Evolutionary conservation across 1,140 invertebrate species (phyloP).

Genomic region (Atta texana): DNA sequence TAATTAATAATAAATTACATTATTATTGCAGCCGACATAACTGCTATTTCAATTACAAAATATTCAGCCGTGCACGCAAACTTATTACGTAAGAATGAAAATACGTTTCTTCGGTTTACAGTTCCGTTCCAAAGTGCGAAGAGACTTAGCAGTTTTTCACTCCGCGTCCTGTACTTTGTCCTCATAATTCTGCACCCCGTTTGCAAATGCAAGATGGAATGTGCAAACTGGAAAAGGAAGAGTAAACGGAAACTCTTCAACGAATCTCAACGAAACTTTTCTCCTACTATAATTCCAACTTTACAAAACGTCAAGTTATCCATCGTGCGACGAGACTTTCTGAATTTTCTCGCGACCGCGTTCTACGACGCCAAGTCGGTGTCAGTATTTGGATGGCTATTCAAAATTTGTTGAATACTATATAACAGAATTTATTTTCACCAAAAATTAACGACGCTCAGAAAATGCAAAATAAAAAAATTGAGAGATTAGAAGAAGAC

Average conservation of each 20-base stretch:
- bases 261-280: conserved; percentile 56
- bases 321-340: conserved; percentile 16
- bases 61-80: not conserved
- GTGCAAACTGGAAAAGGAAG: conserved; percentile 53
- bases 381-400: not conserved
- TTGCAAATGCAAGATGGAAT: conserved; percentile 58
- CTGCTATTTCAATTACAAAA: conserved; percentile 15
- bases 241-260: conserved; percentile 59
- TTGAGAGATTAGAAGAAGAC: not conserved
- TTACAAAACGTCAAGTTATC: conserved; percentile 51
- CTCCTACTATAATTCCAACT: conserved; percentile 51
- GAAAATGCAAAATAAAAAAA: not conserved
- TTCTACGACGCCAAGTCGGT: not conserved
- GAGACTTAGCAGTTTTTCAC: conserved; percentile 59
- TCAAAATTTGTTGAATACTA: conserved; percentile 13
- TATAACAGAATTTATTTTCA: not conserved
- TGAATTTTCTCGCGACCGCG: not conserved
- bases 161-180: conserved; percentile 45
- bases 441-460: not conserved
- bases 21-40: not conserved
- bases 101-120: conserved; percentile 17
- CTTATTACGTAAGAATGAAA: conserved; percentile 37
- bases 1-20: conserved; percentile 23
- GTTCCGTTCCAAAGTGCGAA: conserved; percentile 32
- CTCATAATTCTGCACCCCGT: conserved; percentile 44